Conservation (phyloP, 2,888 invertebrate genomes). For the Cantharis rufa region DNA sequence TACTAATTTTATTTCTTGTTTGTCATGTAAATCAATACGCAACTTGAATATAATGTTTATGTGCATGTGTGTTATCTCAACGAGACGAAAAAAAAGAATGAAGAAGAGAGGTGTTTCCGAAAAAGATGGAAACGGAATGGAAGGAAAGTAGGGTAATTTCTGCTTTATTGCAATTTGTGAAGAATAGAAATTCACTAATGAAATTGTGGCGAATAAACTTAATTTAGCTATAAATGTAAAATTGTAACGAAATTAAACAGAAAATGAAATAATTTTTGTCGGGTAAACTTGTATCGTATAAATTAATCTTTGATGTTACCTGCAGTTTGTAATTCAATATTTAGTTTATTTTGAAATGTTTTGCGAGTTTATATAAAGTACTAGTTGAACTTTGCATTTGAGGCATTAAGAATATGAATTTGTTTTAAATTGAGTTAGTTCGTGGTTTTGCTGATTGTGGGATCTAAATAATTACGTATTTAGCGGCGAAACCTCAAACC, state of each 20-base stretch:
- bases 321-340: constrained; percentile 23
- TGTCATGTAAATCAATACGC: constrained; percentile 26
- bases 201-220: not conserved
- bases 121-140: not conserved
- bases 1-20: constrained; percentile 35
- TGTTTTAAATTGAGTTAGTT: constrained; percentile 36
- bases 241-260: not conserved
- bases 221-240: not conserved
- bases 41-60: not conserved
- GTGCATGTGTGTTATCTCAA: not conserved
- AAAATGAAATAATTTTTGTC: not conserved
- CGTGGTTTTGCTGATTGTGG: constrained; percentile 34
- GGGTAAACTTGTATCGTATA: constrained; percentile 3
- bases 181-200: not conserved
- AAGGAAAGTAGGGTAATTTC: not conserved
- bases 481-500: constrained; percentile 30
- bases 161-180: not conserved
- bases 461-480: constrained; percentile 36
- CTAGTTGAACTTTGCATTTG: constrained; percentile 30
- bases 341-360: constrained; percentile 29
- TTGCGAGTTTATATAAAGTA: constrained; percentile 16
- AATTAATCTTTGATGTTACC: constrained; percentile 14
- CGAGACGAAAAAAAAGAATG: not conserved
- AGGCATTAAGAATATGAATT: constrained; percentile 33
- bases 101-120: not conserved